Evolutionary conservation across 2,888 invertebrate species (phyloP).

Genomic region (Drosophila hamatofila): DNA sequence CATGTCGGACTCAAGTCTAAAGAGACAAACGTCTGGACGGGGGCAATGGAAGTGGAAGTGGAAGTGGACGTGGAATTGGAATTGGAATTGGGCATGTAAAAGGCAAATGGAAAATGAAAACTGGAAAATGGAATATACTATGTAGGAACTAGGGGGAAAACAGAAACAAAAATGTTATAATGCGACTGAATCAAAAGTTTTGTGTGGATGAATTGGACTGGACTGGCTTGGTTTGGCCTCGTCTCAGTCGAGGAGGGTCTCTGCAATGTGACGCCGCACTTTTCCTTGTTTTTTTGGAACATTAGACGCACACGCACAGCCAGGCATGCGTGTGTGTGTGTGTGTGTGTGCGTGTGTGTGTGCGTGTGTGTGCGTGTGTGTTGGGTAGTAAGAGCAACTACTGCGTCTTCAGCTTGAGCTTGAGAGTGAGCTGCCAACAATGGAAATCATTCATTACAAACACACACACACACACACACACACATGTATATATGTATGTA

Average conservation of each 20-base stretch:
- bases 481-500: too few species aligned
- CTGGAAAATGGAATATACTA: not conserved
- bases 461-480: not conserved
- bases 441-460: constrained; percentile 69
- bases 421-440: constrained; percentile 57
- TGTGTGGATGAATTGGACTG: constrained; percentile 6
- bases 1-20: constrained; percentile 50
- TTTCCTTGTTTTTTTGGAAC: constrained; percentile 40
- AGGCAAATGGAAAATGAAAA: constrained; percentile 1
- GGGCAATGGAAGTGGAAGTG: constrained; percentile 7
- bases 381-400: constrained; percentile 43
- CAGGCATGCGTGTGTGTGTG: not conserved
- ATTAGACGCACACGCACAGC: constrained; percentile 43
- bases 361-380: constrained; percentile 6
- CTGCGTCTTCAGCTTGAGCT: constrained; percentile 50
- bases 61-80: constrained; percentile 1
- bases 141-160: not conserved
- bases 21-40: constrained; percentile 22
- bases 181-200: constrained; percentile 5
- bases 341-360: constrained; percentile 6
- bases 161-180: not conserved
- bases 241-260: constrained; percentile 20
- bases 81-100: constrained; percentile 2
- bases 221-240: not conserved
- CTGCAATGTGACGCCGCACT: constrained; percentile 62